Evolutionary conservation across 2,113 vertebrate species (phyloP).

Genomic region (Sceloporus tristichus): DNA sequence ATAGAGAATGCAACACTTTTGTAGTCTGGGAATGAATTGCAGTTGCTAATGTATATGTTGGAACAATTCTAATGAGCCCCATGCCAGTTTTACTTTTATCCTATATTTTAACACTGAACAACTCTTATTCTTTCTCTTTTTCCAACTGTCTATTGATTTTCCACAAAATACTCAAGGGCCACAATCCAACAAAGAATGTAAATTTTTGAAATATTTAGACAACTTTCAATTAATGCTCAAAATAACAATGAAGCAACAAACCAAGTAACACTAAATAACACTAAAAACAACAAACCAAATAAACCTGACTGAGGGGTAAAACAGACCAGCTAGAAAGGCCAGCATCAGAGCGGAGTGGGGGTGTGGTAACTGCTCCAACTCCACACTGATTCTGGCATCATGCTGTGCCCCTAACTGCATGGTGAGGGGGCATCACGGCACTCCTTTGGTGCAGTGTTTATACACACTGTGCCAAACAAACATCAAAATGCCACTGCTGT

Average conservation of each 20-base stretch:
- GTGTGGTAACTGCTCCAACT: too few relatives aligned
- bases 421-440: too few relatives aligned
- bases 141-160: not conserved
- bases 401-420: too few relatives aligned
- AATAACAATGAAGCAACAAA: not conserved
- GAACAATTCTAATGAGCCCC: constrained; percentile 22
- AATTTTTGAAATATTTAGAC: not conserved
- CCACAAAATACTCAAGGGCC: not conserved
- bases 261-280: not conserved
- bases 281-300: not conserved
- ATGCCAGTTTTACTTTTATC: constrained; percentile 5
- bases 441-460: too few relatives aligned
- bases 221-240: not conserved
- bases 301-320: not conserved
- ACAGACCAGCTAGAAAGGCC: too few relatives aligned
- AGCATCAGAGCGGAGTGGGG: too few relatives aligned
- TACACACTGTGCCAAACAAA: too few relatives aligned
- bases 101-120: not conserved
- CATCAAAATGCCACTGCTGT: too few relatives aligned
- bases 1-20: constrained; percentile 48
- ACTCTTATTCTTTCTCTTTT: not conserved
- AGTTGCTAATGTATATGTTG: constrained; percentile 50
- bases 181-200: not conserved
- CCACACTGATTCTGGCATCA: too few relatives aligned
- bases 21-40: constrained; percentile 47